A percentile compares a stretch with the other conserved stretches of the same genome.
These are phyloP conservation scores for Macropodus opercularis DNA, from an alignment of 2,797 vertebrate genomes.

Conservation along the genomic window DNA sequence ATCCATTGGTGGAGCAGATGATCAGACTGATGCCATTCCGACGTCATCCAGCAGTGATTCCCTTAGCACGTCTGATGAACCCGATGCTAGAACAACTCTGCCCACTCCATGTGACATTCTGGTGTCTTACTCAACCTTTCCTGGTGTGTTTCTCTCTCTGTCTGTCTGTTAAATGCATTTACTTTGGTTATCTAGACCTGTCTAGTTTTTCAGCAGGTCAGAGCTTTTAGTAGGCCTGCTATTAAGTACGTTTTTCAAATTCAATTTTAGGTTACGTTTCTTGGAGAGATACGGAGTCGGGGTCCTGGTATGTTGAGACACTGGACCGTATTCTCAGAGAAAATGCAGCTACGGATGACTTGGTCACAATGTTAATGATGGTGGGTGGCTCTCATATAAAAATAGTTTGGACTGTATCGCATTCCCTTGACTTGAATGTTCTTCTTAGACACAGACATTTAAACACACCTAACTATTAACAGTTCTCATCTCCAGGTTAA, in stretches of 20 bases:
- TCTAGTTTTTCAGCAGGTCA: not conserved
- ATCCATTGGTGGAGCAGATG: constrained; percentile 40
- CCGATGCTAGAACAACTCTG: constrained; percentile 83
- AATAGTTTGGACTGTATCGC: not conserved
- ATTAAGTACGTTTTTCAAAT: not conserved
- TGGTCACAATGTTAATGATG: constrained; percentile 86
- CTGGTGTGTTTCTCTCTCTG: constrained; percentile 78
- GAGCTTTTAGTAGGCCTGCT: not conserved
- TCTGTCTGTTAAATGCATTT: not conserved
- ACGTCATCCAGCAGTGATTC: constrained; percentile 82
- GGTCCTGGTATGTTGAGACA: constrained; percentile 92
- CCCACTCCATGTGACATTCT: constrained; percentile 93
- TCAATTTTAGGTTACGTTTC: constrained; percentile 89
- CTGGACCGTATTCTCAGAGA: constrained; percentile 84
- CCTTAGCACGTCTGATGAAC: constrained; percentile 75
- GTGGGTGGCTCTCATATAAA: constrained; percentile 69
- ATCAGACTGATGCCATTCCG: constrained; percentile 85
- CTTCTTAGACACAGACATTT: not conserved
- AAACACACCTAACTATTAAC: constrained; percentile 7
- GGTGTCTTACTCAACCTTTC: constrained; percentile 96
- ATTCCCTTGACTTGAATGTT: not conserved
- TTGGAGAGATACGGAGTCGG: constrained; percentile 84
- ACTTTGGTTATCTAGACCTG: not conserved
- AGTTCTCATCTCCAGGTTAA: constrained; percentile 84
- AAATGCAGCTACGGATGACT: constrained; percentile 79